Base-by-base conservation (phyloP, 2,797 vertebrate genomes). In the Champsocephalus gunnari region DNA sequence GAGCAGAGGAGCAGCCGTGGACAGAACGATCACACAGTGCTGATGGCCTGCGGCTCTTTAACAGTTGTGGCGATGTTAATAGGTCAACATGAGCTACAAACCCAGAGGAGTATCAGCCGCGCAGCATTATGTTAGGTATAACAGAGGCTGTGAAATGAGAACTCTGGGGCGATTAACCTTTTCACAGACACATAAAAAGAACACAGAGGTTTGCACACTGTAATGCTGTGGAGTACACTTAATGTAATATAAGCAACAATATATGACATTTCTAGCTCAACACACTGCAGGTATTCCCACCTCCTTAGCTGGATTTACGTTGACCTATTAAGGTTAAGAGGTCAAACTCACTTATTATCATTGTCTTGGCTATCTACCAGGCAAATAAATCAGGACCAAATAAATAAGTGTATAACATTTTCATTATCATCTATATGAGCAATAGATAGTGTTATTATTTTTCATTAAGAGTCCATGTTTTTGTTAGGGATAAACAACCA, bases 141-240 rank as follows among this genome's bases (percentile, higher is more conserved):
- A 79, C 47, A 49, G 48, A 66, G 14, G 14, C 38, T 69, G 45
- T 64, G 48, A 88, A 89, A 84, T 69, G 56, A 77, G 72, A 76
- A 57, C 43, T 63, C 53, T 5, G 13, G 47, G 71, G 47, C n/a
- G 56, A 79, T 82, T 79, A 79, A 80, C 73, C 78, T 76, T 78
- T 79, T 60, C 28, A 38, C 57, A 21, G 12, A 34, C 48, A 49
- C 44, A 68, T 58, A 19, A 54, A 77, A 74, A 57, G 54, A 64
- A 59, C 71, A 21, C 16, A 21, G 16, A 9, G 3, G 56, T 10
- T 41, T 16, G 12, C 16, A 21, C 28, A 21, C 43, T 49, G 2
- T 71, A 73, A 19, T 56, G n/a, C 47, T 62, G 64, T n/a, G 1
- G 0, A 55, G 24, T 56, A 56, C 16, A 45, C 56, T 54, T 21